These are phyloP conservation scores for Cataglyphis hispanica DNA, from an alignment of 1,140 invertebrate species.

Conservation along the genomic window DNA sequence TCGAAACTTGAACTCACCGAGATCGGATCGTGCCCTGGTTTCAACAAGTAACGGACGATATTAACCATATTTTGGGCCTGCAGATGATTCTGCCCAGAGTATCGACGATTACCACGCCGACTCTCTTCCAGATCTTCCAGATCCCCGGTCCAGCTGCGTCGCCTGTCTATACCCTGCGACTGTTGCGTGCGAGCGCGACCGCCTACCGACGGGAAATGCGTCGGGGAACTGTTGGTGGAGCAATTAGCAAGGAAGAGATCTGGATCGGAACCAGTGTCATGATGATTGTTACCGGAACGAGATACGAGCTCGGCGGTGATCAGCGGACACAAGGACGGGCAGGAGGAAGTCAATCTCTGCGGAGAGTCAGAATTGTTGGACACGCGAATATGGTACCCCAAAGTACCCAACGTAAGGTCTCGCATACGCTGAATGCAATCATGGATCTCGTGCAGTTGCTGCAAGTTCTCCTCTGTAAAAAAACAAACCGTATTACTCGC, in stretches of 20 bases:
- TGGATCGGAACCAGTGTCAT: conserved; percentile 85
- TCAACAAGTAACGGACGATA: conserved; percentile 60
- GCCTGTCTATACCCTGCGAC: conserved; percentile 85
- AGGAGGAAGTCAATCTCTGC: conserved; percentile 91
- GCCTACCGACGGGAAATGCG: conserved; percentile 81
- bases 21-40: conserved; percentile 22
- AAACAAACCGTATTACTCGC: conserved; percentile 33
- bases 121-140: conserved; percentile 89
- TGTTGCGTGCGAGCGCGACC: conserved; percentile 76
- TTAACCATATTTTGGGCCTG: conserved; percentile 85
- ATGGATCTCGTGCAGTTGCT: conserved; percentile 91
- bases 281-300: conserved; percentile 80
- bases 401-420: conserved; percentile 87
- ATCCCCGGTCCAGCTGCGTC: conserved; percentile 91
- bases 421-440: conserved; percentile 92
- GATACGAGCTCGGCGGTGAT: conserved; percentile 70
- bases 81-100: conserved; percentile 83
- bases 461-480: conserved; percentile 90
- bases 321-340: conserved; percentile 89
- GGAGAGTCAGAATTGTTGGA: conserved; percentile 72
- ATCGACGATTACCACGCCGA: conserved; percentile 82
- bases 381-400: conserved; percentile 80
- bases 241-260: conserved; percentile 84
- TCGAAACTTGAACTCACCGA: conserved; percentile 39
- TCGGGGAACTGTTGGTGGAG: conserved; percentile 86